Evolutionary conservation across 2,797 vertebrate genomes (phyloP).

Genomic region (Fratercula arctica): DNA sequence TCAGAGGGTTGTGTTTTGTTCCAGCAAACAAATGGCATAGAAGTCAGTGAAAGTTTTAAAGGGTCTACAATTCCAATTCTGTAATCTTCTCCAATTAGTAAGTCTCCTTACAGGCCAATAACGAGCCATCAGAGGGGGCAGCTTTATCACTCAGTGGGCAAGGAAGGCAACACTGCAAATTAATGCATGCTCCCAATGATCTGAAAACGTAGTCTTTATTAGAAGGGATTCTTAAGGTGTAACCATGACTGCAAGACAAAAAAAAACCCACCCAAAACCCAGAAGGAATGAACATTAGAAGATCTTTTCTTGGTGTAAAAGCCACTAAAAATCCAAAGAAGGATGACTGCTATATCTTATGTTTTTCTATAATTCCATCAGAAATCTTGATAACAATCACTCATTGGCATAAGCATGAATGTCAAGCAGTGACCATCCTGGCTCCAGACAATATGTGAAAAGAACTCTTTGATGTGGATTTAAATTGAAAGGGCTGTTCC

Average conservation of each 20-base stretch:
- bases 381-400: neutral
- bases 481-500: neutral
- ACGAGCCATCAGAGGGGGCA: rapidly evolving
- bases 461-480: neutral
- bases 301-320: neutral
- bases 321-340: neutral
- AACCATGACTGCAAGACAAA: neutral
- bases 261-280: neutral
- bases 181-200: neutral
- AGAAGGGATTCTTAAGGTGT: neutral
- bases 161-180: neutral
- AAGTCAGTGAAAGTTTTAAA: neutral
- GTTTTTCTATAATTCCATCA: neutral
- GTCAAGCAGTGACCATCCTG: neutral
- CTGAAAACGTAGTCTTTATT: rapidly evolving
- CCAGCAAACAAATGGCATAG: neutral
- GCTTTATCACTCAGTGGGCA: neutral
- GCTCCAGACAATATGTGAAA: neutral
- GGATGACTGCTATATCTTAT: neutral
- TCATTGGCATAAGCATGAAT: neutral
- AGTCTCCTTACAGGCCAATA: neutral
- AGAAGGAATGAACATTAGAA: rapidly evolving
- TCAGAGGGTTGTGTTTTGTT: neutral
- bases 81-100: neutral
- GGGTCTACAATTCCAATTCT: neutral